These are phyloP conservation scores for Ophioderma brevispina DNA, from an alignment of 35 echinoderm and acorn worm species.

Conservation along the genomic window DNA sequence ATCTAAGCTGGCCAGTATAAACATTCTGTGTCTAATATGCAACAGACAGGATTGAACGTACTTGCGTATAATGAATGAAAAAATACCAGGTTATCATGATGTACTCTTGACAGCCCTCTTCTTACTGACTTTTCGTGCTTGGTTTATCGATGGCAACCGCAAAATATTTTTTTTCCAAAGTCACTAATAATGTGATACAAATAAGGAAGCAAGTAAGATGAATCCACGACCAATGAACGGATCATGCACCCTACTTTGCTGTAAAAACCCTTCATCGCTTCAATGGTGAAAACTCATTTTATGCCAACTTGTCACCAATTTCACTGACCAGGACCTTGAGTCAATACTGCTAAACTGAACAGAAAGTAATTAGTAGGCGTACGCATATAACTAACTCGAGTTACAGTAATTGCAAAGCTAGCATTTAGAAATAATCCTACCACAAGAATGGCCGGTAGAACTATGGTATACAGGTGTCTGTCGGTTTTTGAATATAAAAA, in stretches of 20 bases:
- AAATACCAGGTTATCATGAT: slow-evolving; percentile 35
- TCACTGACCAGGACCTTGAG: slow-evolving; percentile 52
- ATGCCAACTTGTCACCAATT: slow-evolving; percentile 51
- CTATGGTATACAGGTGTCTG: neutral
- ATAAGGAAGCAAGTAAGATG: slow-evolving; percentile 65
- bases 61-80: slow-evolving; percentile 21
- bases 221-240: slow-evolving; percentile 39
- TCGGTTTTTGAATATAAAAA: neutral
- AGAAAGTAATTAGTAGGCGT: slow-evolving; percentile 92
- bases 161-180: slow-evolving; percentile 48
- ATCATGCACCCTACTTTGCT: slow-evolving; percentile 22
- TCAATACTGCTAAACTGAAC: slow-evolving; percentile 75
- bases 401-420: neutral
- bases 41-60: slow-evolving; percentile 10
- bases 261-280: slow-evolving; percentile 27
- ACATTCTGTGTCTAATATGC: neutral
- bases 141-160: slow-evolving; percentile 28
- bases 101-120: neutral
- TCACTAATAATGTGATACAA: slow-evolving; percentile 62
- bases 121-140: slow-evolving; percentile 25
- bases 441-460: neutral
- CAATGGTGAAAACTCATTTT: slow-evolving; percentile 9
- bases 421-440: neutral
- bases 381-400: slow-evolving; percentile 73
- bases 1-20: slow-evolving; percentile 39